Evolutionary conservation across 2,797 vertebrate species (phyloP).

Genomic region (Paratrypauchen microcephalus): DNA sequence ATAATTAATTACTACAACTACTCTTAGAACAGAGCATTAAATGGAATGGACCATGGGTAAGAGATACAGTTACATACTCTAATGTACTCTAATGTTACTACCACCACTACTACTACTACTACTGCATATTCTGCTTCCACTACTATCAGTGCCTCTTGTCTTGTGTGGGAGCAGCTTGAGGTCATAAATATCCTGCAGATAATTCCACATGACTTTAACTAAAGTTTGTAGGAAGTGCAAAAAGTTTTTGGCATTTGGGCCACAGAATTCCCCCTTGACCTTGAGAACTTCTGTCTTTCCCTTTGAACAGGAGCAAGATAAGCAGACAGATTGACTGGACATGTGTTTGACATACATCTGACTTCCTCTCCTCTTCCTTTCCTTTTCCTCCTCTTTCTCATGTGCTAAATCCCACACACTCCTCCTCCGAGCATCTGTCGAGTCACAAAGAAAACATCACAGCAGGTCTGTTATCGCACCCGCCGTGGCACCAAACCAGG

Average conservation of each 20-base stretch:
- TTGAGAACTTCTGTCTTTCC: slow-evolving; percentile 41
- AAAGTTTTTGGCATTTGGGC: slow-evolving; percentile 9
- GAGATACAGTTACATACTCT: too few relatives aligned
- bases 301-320: slow-evolving; percentile 36
- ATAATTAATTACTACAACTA: too few relatives aligned
- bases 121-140: not conserved
- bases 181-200: not conserved
- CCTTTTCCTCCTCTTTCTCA: slow-evolving; percentile 21
- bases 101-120: not conserved
- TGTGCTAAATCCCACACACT: slow-evolving; percentile 50
- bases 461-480: slow-evolving; percentile 50
- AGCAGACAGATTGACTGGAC: slow-evolving; percentile 37
- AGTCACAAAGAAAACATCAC: slow-evolving; percentile 53
- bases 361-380: slow-evolving; percentile 35
- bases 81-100: too few relatives aligned
- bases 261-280: slow-evolving; percentile 45
- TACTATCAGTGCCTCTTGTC: not conserved
- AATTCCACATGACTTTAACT: not conserved
- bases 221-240: not conserved
- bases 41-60: too few relatives aligned
- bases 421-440: slow-evolving; percentile 66
- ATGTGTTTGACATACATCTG: slow-evolving; percentile 40
- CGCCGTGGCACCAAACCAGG: slow-evolving; percentile 36
- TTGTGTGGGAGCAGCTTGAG: not conserved
- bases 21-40: too few relatives aligned